Evolutionary conservation across 1,140 invertebrate species (phyloP).

Genomic region (Drosophila paulistorum): DNA sequence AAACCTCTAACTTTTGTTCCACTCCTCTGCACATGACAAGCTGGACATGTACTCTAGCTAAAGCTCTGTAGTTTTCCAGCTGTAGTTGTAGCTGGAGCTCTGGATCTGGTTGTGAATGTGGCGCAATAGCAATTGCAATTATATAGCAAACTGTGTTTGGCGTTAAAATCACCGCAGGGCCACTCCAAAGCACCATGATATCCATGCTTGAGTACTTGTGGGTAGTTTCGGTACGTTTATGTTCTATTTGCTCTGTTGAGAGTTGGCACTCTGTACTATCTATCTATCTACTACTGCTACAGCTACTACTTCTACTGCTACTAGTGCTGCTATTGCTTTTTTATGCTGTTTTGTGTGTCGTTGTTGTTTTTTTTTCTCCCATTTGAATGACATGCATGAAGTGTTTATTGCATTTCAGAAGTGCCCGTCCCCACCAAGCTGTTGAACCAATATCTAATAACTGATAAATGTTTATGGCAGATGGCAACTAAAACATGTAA

Average conservation of each 20-base stretch:
- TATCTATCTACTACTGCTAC: neutral
- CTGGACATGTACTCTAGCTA: constrained; percentile 40
- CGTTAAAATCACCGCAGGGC: constrained; percentile 61
- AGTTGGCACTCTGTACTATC: constrained; percentile 9
- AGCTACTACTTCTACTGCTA: neutral
- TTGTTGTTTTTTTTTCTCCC: constrained; percentile 8
- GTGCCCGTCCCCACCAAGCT: constrained; percentile 28
- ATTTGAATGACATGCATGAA: constrained; percentile 58
- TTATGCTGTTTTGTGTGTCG: neutral
- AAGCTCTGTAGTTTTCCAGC: neutral
- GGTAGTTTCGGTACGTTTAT: constrained; percentile 22
- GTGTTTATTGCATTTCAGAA: constrained; percentile 62
- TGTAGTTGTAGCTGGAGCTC: neutral
- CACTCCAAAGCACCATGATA: constrained; percentile 41
- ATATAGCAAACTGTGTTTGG: constrained; percentile 61
- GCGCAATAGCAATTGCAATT: constrained; percentile 61
- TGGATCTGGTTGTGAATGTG: constrained; percentile 16
- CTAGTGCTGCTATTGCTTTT: neutral
- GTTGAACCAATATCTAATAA: constrained; percentile 46
- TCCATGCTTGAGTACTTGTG: constrained; percentile 21
- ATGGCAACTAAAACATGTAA: constrained; percentile 18
- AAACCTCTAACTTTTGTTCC: neutral
- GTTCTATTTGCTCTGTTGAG: constrained; percentile 24
- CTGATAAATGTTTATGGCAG: constrained; percentile 29
- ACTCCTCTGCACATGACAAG: constrained; percentile 52